Conservation (phyloP, 2,888 invertebrate species). For the Monoplex corrugatus region DNA sequence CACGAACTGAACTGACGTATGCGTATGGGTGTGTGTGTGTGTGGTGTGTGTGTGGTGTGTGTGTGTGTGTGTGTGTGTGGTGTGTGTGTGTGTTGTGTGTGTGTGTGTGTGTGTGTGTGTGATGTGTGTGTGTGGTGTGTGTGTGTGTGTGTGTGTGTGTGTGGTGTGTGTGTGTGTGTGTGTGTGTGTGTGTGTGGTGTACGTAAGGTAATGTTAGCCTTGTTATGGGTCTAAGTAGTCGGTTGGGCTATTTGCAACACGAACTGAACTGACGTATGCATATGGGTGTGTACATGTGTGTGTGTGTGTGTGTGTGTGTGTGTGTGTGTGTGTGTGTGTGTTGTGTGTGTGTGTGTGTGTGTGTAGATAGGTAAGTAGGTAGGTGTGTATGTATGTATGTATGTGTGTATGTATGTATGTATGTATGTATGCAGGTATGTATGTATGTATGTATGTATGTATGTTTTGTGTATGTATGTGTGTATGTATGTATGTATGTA, state of each 20-base stretch:
- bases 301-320: slow-evolving; percentile 11
- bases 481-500: not conserved
- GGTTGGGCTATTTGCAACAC: no score
- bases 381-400: not conserved
- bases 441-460: slow-evolving; percentile 41
- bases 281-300: slow-evolving; percentile 26
- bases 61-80: no score
- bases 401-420: not conserved
- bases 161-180: no score
- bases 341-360: not conserved
- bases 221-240: no score
- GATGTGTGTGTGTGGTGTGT: no score
- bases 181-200: no score
- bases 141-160: no score
- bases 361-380: not conserved
- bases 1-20: not conserved
- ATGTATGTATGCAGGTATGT: not conserved
- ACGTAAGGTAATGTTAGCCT: no score
- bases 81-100: not conserved
- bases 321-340: not conserved
- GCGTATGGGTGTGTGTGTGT: not conserved
- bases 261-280: not conserved
- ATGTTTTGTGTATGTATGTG: not conserved
- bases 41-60: no score
- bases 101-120: no score